Evolutionary conservation across 2,888 invertebrate species (phyloP).

Genomic region (Eilema sororculum): DNA sequence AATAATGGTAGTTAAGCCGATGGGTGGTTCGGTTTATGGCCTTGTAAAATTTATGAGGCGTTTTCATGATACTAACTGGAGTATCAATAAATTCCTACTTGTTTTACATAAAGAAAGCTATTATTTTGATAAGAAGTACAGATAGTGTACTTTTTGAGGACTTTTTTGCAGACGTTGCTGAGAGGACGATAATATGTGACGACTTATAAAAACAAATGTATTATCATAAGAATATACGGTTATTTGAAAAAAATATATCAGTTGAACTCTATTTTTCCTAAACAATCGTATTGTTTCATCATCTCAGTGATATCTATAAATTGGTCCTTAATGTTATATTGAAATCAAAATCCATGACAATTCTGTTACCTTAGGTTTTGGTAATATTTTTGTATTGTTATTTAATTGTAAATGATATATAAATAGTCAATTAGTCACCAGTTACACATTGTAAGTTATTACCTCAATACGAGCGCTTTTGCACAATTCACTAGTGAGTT

Average conservation of each 20-base stretch:
- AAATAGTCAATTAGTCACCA: slow-evolving; percentile 85
- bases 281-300: too few species aligned
- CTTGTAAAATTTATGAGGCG: slow-evolving; percentile 77
- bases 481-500: slow-evolving; percentile 81
- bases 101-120: slow-evolving; percentile 72
- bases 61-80: slow-evolving; percentile 72
- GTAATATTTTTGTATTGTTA: slow-evolving; percentile 68
- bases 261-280: too few species aligned
- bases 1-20: slow-evolving; percentile 63
- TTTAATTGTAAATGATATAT: slow-evolving; percentile 62
- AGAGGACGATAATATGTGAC: background rate
- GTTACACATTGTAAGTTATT: slow-evolving; percentile 84
- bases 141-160: slow-evolving; percentile 52
- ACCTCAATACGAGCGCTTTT: slow-evolving; percentile 85
- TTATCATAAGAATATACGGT: background rate
- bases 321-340: slow-evolving; percentile 34
- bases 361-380: slow-evolving; percentile 79
- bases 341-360: slow-evolving; percentile 74
- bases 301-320: background rate
- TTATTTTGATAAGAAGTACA: slow-evolving; percentile 62
- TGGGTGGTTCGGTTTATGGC: slow-evolving; percentile 72
- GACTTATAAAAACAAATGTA: background rate
- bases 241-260: background rate
- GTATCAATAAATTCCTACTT: slow-evolving; percentile 81
- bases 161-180: background rate